Conservation (phyloP, 2,113 vertebrate species). For the Picathartes gymnocephalus region DNA sequence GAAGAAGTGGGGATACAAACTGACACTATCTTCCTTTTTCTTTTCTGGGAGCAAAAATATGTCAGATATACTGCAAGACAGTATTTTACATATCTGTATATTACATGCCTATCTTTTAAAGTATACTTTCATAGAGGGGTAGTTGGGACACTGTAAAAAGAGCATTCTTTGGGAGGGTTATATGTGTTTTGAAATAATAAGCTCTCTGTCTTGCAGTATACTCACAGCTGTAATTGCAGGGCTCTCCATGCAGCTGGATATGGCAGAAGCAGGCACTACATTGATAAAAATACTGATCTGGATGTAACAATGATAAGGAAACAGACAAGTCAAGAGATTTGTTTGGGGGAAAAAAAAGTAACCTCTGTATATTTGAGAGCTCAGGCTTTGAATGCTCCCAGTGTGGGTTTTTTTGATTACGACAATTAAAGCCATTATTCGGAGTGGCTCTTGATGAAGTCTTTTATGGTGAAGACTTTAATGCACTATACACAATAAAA, state of each 20-base stretch:
- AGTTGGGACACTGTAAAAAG: background rate
- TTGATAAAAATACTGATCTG: background rate
- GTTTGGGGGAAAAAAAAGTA: background rate
- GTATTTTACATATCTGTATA: background rate
- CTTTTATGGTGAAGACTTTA: background rate
- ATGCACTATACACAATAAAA: background rate
- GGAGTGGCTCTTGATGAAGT: background rate
- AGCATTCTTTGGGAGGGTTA: background rate
- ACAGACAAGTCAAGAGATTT: background rate
- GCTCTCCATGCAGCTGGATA: background rate
- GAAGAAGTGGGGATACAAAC: constrained; percentile 39
- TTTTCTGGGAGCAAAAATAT: background rate
- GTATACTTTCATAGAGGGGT: background rate
- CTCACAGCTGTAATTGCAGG: background rate
- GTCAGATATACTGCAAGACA: background rate
- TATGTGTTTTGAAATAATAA: background rate
- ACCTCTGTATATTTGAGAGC: background rate
- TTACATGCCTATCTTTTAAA: background rate
- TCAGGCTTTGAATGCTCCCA: background rate
- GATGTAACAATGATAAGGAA: background rate
- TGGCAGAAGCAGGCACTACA: background rate
- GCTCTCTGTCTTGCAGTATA: background rate
- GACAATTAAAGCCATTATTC: background rate
- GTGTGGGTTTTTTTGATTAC: background rate
- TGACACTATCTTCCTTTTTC: constrained; percentile 4